A percentile compares a stretch with the other conserved stretches of the same genome.
These are phyloP conservation scores for Rhinophrynus dorsalis DNA, from an alignment of 2,797 vertebrate genomes.

Conservation along the genomic window DNA sequence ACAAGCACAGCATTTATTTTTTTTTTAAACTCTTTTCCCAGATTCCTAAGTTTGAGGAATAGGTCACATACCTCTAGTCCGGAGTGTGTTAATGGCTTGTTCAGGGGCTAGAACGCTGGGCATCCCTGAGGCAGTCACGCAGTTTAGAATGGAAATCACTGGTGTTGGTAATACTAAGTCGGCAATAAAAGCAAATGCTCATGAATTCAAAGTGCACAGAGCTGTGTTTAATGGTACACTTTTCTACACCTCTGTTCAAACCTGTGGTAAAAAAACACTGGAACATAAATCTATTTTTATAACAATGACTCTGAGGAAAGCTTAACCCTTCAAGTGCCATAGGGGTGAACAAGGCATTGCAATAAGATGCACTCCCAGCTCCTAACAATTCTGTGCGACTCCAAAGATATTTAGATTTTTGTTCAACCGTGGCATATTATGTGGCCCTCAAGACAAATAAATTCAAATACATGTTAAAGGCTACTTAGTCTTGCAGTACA, in stretches of 20 bases:
- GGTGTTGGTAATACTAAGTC: not conserved
- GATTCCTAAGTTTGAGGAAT: not conserved
- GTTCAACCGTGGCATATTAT: too few species aligned
- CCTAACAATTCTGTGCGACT: too few species aligned
- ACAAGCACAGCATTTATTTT: not conserved
- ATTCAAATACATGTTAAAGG: too few species aligned
- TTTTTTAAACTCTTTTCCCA: not conserved
- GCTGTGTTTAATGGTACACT: not conserved
- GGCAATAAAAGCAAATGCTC: not conserved
- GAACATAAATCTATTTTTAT: not conserved
- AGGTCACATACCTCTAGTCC: slow-evolving; percentile 4
- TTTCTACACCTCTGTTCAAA: not conserved
- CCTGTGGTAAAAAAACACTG: slow-evolving; percentile 1
- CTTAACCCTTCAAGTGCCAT: too few species aligned
- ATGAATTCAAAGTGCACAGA: slow-evolving; percentile 4
- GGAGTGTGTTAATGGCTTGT: slow-evolving; percentile 5
- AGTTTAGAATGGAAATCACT: not conserved
- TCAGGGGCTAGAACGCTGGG: not conserved
- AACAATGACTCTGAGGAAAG: too few species aligned
- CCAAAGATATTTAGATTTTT: too few species aligned
- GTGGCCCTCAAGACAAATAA: too few species aligned
- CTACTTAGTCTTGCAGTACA: too few species aligned
- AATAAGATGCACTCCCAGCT: too few species aligned
- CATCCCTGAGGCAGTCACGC: not conserved
- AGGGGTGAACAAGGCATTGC: too few species aligned